Percentiles rank a stretch among this genome's conserved stretches.
Conservation (phyloP, 2,113 vertebrate genomes). For the Maccullochella peelii region DNA sequence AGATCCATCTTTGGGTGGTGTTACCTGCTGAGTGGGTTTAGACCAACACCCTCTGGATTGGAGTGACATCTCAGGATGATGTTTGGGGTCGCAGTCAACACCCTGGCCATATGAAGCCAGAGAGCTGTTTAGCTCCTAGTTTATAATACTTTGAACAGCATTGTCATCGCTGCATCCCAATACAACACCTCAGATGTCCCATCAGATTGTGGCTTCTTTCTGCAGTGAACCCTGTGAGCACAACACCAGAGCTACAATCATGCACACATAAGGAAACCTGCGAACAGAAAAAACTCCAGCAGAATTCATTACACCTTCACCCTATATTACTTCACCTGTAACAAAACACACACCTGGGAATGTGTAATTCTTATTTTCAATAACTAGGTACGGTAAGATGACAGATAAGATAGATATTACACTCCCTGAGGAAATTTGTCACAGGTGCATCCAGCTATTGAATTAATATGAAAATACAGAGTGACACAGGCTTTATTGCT, state of each 20-base stretch:
- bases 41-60: not conserved
- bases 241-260: constrained; percentile 18
- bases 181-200: constrained; percentile 15
- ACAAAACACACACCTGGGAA: constrained; percentile 53
- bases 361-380: constrained; percentile 52
- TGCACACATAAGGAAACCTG: not conserved
- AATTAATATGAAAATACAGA: constrained; percentile 66
- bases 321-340: constrained; percentile 54
- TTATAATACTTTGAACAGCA: not conserved
- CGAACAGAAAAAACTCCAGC: not conserved
- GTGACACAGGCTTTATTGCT: constrained; percentile 50
- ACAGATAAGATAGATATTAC: constrained; percentile 57
- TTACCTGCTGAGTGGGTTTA: not conserved
- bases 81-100: not conserved
- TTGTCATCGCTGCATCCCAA: not conserved
- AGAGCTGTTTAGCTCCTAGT: not conserved
- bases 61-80: not conserved
- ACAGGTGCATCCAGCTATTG: constrained; percentile 30
- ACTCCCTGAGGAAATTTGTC: constrained; percentile 68
- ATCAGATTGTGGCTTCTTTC: not conserved
- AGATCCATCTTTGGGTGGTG: not conserved
- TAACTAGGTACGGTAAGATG: constrained; percentile 48
- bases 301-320: constrained; percentile 32
- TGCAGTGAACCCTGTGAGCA: constrained; percentile 5
- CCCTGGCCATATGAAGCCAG: not conserved